Conservation (phyloP, 2,113 vertebrate genomes). For the Forbesichthys agassizii region DNA sequence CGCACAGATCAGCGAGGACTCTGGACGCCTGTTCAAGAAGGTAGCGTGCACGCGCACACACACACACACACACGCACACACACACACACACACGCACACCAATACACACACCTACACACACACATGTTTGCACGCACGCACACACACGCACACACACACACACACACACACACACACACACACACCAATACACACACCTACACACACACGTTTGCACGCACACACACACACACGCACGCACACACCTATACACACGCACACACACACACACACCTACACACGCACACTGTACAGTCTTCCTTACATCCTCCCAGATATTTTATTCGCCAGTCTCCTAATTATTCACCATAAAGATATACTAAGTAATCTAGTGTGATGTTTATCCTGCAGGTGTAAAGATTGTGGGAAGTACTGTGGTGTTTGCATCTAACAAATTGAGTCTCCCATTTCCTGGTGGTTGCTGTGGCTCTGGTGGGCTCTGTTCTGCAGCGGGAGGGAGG, state of each 20-base stretch:
- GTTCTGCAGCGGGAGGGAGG: no score
- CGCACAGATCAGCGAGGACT: slow-evolving; percentile 96
- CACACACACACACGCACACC: not conserved
- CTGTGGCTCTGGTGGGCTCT: no score
- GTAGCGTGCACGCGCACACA: slow-evolving; percentile 60
- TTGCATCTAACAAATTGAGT: no score
- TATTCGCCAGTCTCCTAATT: no score
- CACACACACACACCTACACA: slow-evolving; percentile 9
- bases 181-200: no score
- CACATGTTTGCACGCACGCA: slow-evolving; percentile 9
- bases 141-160: not conserved
- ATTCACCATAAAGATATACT: no score
- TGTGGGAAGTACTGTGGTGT: no score
- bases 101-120: not conserved
- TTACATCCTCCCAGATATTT: no score
- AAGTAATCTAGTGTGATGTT: no score
- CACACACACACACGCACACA: slow-evolving; percentile 19
- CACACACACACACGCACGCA: no score
- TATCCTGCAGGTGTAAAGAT: no score
- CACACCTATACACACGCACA: not conserved
- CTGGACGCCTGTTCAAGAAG: slow-evolving; percentile 97
- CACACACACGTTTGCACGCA: not conserved
- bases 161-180: not conserved
- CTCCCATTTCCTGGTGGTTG: no score
- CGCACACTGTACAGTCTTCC: not conserved